These are phyloP conservation scores for Apis laboriosa DNA, from an alignment of 1,140 invertebrate genomes.

Conservation along the genomic window DNA sequence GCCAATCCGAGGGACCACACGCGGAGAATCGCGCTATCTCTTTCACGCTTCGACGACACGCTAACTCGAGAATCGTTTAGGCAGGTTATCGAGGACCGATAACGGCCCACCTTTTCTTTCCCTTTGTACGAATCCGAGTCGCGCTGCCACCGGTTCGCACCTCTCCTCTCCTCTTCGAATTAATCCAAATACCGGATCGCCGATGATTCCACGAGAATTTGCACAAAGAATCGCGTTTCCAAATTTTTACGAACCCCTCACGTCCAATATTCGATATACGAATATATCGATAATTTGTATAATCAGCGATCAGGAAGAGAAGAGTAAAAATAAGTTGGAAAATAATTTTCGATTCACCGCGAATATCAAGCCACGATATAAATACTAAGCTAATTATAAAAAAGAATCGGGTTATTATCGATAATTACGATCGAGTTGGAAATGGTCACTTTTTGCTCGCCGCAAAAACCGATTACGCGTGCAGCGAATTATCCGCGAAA, in stretches of 20 bases:
- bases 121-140: neutral
- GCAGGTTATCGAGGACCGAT: slow-evolving; percentile 45
- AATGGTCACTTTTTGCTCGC: neutral
- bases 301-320: neutral
- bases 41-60: slow-evolving; percentile 51
- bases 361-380: slow-evolving; percentile 29
- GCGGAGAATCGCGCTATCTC: slow-evolving; percentile 54
- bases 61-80: slow-evolving; percentile 61
- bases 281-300: no score
- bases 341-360: slow-evolving; percentile 47
- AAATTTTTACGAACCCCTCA: no score
- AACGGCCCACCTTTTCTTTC: slow-evolving; percentile 19
- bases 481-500: neutral
- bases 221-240: no score
- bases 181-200: slow-evolving; percentile 16
- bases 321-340: slow-evolving; percentile 28
- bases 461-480: slow-evolving; percentile 25
- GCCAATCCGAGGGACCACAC: slow-evolving; percentile 51
- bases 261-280: no score
- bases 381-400: slow-evolving; percentile 34
- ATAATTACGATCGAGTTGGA: slow-evolving; percentile 52
- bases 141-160: neutral
- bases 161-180: neutral
- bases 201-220: no score
- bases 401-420: slow-evolving; percentile 48